phyloP scores from a whole-genome alignment of 2,797 vertebrate species.

The Muscicapa comitata region DNA sequence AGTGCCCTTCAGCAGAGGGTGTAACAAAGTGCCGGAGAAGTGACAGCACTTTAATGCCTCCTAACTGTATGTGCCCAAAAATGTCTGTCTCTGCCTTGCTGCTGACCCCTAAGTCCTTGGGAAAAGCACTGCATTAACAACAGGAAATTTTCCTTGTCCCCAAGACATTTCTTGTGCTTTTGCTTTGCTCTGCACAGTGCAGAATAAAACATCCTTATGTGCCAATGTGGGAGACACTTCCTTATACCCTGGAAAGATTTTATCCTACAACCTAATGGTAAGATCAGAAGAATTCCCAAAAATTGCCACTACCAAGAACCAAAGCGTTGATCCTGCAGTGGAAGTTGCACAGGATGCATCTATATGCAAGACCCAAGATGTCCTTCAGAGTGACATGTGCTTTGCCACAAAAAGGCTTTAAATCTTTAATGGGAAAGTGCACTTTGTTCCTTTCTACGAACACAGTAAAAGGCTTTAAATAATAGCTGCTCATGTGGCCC shows the following conservation, averaged over 20 bases:
- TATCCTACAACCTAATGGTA: not conserved
- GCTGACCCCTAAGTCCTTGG: not conserved
- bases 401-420: slow-evolving; percentile 54
- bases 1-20: not conserved
- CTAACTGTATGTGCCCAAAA: not conserved
- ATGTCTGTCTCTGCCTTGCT: not conserved
- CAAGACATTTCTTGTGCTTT: not conserved
- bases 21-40: not conserved
- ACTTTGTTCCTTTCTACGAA: slow-evolving; percentile 41
- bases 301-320: not conserved
- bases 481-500: slow-evolving; percentile 55
- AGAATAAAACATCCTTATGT: not conserved
- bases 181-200: not conserved
- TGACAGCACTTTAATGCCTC: not conserved
- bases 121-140: not conserved
- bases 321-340: not conserved
- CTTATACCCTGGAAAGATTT: slow-evolving; percentile 14
- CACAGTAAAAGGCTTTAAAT: slow-evolving; percentile 66
- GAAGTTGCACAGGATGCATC: slow-evolving; percentile 28
- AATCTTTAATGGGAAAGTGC: slow-evolving; percentile 60
- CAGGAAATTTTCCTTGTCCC: not conserved
- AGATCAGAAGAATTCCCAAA: not conserved
- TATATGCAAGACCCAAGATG: slow-evolving; percentile 49
- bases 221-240: not conserved
- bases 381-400: slow-evolving; percentile 56